Base-by-base conservation (phyloP, 53 echinoderm and acorn worm genomes). In the Holothuria leucospilota region DNA sequence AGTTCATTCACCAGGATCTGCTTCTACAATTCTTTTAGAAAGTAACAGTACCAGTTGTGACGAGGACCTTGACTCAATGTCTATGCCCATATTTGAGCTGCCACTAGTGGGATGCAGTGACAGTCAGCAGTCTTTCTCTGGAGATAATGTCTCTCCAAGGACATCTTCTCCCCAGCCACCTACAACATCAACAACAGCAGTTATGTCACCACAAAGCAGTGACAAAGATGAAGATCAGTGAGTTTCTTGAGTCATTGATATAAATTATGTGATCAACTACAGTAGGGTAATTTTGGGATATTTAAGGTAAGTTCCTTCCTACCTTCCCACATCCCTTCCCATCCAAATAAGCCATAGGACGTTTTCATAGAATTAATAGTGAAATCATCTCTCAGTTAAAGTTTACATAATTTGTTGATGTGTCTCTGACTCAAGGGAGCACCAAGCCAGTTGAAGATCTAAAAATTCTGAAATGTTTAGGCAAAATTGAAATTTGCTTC, bases 51-150 rank as follows among this genome's bases (percentile, higher is more conserved):
- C 40, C 27, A 70, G 71, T 71, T 71, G 46, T 71, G 21, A 71
- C 41, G 71, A 71, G 10, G 71, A 71, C n/a, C 15, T 71, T 16
- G 71, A 71, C n/a, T 71, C 71, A 41, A 9, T 71, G 20, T 41
- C 71, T 42, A 71, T 38, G 71, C 67, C 67, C 67, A 38, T 71
- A 71, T 71, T 71, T 71, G 71, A 71, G 71, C 38, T 71, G 20
- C 71, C 71, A 71, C 20, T 71, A 20, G 39, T 5, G 20, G 29
- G 30, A 71, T 71, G 42, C 71, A 67, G 26, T 67, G 21, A 38
- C 39, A n/a, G 34, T 41, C 5, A n/a, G 3, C 34, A n/a, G 14
- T 29, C 70, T 34, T 39, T 42, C 9, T 4, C 71, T 39, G 71
- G 29, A n/a, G 41, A 42, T 23, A 23, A 71, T 71, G n/a, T 10